Conservation (phyloP, 2,888 invertebrate genomes). For the Phyllotreta striolata region DNA sequence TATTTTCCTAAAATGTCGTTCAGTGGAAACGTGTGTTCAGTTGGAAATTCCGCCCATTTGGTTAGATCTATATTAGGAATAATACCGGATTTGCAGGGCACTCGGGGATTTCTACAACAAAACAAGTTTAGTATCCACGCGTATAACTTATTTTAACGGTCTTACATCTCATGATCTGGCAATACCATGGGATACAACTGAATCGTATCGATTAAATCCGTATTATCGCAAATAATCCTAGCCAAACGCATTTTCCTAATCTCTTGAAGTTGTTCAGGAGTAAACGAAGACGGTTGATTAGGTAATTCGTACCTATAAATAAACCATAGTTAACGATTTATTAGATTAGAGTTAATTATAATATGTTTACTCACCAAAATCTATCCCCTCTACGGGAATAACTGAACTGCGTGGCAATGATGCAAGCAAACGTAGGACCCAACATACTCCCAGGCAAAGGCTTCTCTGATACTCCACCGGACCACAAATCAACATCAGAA, state of each 20-base stretch:
- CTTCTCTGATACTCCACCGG: constrained; percentile 91
- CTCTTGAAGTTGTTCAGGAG: constrained; percentile 84
- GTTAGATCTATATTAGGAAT: constrained; percentile 87
- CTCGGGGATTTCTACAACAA: constrained; percentile 83
- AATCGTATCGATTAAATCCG: constrained; percentile 89
- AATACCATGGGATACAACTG: constrained; percentile 92
- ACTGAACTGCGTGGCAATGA: constrained; percentile 93
- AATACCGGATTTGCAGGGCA: constrained; percentile 88
- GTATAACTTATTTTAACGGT: constrained; percentile 42
- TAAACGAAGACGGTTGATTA: constrained; percentile 91
- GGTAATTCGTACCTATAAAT: constrained; percentile 79
- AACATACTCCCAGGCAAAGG: constrained; percentile 91
- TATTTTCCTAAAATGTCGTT: constrained; percentile 44
- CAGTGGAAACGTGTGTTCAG: constrained; percentile 33
- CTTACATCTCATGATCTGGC: constrained; percentile 93
- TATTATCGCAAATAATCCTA: constrained; percentile 89
- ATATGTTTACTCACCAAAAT: constrained; percentile 73
- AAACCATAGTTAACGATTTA: not conserved
- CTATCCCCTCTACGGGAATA: constrained; percentile 89
- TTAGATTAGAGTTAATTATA: constrained; percentile 3
- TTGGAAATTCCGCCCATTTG: constrained; percentile 81
- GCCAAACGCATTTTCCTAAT: constrained; percentile 82
- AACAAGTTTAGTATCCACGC: constrained; percentile 26
- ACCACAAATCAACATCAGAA: constrained; percentile 93
- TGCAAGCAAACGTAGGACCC: constrained; percentile 93